Evolutionary conservation across 2,888 invertebrate genomes (phyloP).

Genomic region (Dicycla oo): DNA sequence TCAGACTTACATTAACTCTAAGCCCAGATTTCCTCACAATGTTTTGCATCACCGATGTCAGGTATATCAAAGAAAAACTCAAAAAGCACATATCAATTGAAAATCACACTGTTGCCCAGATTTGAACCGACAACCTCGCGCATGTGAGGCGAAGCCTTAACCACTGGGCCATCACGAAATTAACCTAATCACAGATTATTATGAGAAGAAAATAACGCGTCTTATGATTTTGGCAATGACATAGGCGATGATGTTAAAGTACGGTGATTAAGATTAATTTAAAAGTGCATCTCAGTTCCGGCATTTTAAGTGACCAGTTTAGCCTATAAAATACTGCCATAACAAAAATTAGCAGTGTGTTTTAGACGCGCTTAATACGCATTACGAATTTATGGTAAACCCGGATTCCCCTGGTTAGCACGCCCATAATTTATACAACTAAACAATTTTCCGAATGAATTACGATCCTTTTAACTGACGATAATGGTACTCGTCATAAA

Average conservation of each 20-base stretch:
- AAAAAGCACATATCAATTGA: too few species aligned
- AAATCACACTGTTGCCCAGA: too few species aligned
- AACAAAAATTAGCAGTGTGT: conserved; percentile 45
- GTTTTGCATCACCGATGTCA: too few species aligned
- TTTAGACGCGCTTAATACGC: conserved; percentile 31
- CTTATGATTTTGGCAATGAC: neutral
- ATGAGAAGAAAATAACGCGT: neutral
- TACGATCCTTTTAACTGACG: conserved; percentile 62
- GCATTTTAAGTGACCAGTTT: conserved; percentile 22
- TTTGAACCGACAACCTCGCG: too few species aligned
- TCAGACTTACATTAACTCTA: too few species aligned
- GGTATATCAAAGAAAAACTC: too few species aligned
- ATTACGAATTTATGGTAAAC: conserved; percentile 43
- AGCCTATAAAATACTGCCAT: conserved; percentile 36
- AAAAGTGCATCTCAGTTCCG: conserved; percentile 5
- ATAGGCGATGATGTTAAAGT: neutral
- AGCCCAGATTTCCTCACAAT: too few species aligned
- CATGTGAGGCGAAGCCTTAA: too few species aligned
- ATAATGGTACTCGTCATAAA: conserved; percentile 64
- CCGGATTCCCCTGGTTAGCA: conserved; percentile 41
- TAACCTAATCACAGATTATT: neutral
- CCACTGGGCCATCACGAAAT: too few species aligned
- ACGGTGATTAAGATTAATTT: conserved; percentile 10
- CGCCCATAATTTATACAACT: conserved; percentile 53
- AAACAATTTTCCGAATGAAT: conserved; percentile 63